These are phyloP conservation scores for Dynastes hyllus DNA, from an alignment of 2,888 invertebrate genomes.

Conservation along the genomic window DNA sequence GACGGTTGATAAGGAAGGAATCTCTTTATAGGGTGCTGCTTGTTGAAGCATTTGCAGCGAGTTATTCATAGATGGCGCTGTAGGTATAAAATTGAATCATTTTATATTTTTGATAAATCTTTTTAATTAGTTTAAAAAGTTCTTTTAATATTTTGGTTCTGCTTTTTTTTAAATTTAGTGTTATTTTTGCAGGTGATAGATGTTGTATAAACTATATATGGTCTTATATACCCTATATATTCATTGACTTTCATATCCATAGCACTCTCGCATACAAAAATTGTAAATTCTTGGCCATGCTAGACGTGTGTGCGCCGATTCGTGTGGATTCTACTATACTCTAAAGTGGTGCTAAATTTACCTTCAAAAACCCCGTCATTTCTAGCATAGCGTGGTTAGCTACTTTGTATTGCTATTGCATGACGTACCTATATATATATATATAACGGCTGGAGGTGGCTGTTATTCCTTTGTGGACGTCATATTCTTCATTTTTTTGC, in stretches of 20 bases:
- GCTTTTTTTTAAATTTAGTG: no score
- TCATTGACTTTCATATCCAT: no score
- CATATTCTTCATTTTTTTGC: background rate
- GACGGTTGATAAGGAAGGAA: no score
- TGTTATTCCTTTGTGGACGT: conserved; percentile 52
- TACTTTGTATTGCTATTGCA: conserved; percentile 62
- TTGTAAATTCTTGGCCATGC: conserved; percentile 58
- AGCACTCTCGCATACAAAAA: conserved; percentile 24
- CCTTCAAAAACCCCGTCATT: conserved; percentile 59
- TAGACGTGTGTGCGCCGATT: conserved; percentile 41
- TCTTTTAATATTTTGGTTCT: no score
- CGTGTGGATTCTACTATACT: conserved; percentile 63
- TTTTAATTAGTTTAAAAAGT: no score
- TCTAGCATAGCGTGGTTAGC: conserved; percentile 33
- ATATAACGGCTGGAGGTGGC: conserved; percentile 37
- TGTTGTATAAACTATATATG: no score
- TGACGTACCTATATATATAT: conserved; percentile 28
- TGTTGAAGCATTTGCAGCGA: background rate
- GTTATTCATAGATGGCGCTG: background rate
- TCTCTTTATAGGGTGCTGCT: no score
- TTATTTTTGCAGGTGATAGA: no score
- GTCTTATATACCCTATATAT: no score
- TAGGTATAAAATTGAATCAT: no score
- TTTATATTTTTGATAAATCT: no score
- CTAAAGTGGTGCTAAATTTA: conserved; percentile 64